These are phyloP conservation scores for Bombus pascuorum DNA, from an alignment of 1,140 invertebrate genomes.

Conservation along the genomic window DNA sequence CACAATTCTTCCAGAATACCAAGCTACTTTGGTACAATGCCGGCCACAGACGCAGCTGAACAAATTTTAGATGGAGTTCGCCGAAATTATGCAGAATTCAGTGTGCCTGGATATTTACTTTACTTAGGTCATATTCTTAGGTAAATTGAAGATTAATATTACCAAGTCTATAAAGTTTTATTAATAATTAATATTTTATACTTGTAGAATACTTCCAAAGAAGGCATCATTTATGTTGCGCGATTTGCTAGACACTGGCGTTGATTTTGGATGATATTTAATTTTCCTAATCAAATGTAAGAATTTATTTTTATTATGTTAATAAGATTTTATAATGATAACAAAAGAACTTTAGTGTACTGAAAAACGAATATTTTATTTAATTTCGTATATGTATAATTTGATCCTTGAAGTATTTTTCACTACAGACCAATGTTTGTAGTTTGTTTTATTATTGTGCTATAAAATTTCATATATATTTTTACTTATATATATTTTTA, in stretches of 20 bases:
- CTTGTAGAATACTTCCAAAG: conserved; percentile 84
- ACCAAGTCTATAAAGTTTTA: neutral
- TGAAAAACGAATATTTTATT: conserved; percentile 51
- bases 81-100: conserved; percentile 85
- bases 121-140: conserved; percentile 84
- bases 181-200: conserved; percentile 35
- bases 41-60: conserved; percentile 83
- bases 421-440: neutral
- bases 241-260: conserved; percentile 86
- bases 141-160: conserved; percentile 64
- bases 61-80: conserved; percentile 85
- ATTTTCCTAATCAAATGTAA: neutral
- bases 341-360: conserved; percentile 8
- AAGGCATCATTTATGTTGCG: conserved; percentile 85
- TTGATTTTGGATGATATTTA: conserved; percentile 84
- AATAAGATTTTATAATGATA: neutral
- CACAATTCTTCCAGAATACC: conserved; percentile 82
- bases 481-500: neutral
- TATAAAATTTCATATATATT: neutral
- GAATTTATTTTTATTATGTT: conserved; percentile 1
- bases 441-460: neutral
- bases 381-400: conserved; percentile 24
- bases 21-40: conserved; percentile 86
- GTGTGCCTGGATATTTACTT: conserved; percentile 85
- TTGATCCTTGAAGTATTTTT: neutral